Percentiles rank a stretch among this genome's conserved stretches.
These are phyloP conservation scores for Phataginus tetradactyla DNA, from an alignment of 2,797 vertebrate species.

Conservation along the genomic window DNA sequence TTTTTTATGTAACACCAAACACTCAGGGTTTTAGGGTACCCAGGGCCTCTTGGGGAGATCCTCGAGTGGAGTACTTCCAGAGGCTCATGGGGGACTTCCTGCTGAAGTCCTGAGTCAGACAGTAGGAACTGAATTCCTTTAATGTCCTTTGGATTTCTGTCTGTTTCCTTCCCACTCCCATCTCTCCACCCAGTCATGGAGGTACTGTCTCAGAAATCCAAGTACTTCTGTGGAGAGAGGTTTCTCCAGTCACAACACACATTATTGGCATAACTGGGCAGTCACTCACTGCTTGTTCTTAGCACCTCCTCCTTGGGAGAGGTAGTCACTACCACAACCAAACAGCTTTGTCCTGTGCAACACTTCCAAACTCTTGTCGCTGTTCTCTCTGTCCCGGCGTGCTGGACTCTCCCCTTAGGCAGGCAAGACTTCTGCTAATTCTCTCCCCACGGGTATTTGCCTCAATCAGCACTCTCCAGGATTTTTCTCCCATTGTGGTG, in stretches of 20 bases:
- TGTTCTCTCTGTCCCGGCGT: neutral
- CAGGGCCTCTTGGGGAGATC: neutral
- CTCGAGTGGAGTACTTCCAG: neutral
- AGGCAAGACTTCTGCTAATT: neutral
- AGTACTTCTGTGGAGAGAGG: neutral
- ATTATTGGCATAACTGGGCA: neutral
- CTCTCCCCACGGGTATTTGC: neutral
- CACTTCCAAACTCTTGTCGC: neutral
- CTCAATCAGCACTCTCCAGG: neutral
- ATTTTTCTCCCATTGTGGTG: neutral
- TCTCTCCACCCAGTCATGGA: neutral
- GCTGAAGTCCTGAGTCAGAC: neutral
- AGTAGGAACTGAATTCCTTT: neutral
- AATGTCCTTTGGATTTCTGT: neutral
- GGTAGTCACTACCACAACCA: neutral
- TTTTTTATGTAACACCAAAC: no score
- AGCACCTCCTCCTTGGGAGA: neutral
- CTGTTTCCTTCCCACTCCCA: neutral
- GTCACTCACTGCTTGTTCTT: neutral
- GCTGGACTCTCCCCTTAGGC: neutral
- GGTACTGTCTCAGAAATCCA: neutral
- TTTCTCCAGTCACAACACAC: neutral
- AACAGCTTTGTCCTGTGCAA: no score
- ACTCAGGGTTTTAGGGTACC: no score
- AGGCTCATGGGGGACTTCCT: neutral